These are phyloP conservation scores for Achatina immaculata DNA, from an alignment of 1,140 invertebrate species.

Conservation along the genomic window DNA sequence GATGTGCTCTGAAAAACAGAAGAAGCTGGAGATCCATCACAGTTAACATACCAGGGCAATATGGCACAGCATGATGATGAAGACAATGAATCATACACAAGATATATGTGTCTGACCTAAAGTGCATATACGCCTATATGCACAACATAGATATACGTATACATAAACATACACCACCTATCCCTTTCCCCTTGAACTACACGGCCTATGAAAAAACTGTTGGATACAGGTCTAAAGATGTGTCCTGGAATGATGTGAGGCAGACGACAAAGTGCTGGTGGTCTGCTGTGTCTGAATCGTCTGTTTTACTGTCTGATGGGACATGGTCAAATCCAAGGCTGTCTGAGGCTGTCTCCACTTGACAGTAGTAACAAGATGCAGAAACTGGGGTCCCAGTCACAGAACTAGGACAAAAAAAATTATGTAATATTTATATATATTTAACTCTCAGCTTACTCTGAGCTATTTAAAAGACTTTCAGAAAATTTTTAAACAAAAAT, in stretches of 20 bases:
- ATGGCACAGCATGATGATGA: neutral
- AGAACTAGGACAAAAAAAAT: neutral
- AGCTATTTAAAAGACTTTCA: neutral
- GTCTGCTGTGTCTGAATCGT: neutral
- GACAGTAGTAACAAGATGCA: conserved; percentile 44
- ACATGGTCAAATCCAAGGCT: conserved; percentile 9
- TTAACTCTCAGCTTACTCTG: neutral
- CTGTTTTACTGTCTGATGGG: conserved; percentile 4
- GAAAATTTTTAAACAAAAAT: neutral
- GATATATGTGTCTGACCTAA: neutral
- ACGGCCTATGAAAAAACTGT: neutral
- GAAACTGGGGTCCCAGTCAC: conserved; percentile 26
- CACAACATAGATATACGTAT: neutral
- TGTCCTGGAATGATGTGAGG: conserved; percentile 46
- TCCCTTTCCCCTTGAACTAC: neutral
- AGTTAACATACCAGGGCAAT: neutral
- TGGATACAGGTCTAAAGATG: conserved; percentile 49
- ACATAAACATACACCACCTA: neutral
- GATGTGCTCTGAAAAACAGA: too few species aligned
- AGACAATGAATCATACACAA: too few species aligned
- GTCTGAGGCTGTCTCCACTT: conserved; percentile 28
- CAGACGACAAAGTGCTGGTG: conserved; percentile 43
- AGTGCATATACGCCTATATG: neutral
- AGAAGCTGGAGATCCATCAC: too few species aligned
- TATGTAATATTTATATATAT: neutral